A percentile compares a stretch with the other conserved stretches of the same genome.
Conservation (phyloP, 2,888 invertebrate species). For the Icerya purchasi region DNA sequence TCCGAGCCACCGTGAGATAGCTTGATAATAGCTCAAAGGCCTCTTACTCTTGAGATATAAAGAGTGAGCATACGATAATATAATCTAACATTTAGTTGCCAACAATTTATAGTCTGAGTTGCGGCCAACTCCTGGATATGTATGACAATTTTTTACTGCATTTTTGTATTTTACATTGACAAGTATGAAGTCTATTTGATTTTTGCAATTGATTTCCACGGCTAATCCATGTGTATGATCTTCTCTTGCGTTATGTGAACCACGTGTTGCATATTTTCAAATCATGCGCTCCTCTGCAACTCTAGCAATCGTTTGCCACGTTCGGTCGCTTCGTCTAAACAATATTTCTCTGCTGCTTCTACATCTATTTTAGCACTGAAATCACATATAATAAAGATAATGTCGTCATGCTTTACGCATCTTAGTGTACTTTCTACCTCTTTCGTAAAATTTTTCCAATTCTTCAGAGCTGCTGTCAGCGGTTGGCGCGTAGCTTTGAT, state of each 20-base stretch:
- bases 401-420: neutral
- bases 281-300: neutral
- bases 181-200: neutral
- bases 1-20: no score
- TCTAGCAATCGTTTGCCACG: neutral
- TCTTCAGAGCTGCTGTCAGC: neutral
- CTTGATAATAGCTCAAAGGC: no score
- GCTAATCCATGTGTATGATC: neutral
- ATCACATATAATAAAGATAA: neutral
- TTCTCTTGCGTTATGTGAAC: neutral
- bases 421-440: neutral
- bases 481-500: neutral
- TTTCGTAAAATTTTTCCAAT: neutral
- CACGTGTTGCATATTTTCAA: neutral
- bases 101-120: neutral
- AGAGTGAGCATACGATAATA: no score
- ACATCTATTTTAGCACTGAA: neutral
- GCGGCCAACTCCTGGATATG: neutral
- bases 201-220: neutral
- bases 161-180: neutral
- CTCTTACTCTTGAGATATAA: no score
- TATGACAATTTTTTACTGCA: neutral
- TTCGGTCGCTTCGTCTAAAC: neutral
- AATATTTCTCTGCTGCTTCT: neutral
- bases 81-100: neutral